Conservation (phyloP, 2,888 invertebrate species). For the Sphinx pinastri region DNA sequence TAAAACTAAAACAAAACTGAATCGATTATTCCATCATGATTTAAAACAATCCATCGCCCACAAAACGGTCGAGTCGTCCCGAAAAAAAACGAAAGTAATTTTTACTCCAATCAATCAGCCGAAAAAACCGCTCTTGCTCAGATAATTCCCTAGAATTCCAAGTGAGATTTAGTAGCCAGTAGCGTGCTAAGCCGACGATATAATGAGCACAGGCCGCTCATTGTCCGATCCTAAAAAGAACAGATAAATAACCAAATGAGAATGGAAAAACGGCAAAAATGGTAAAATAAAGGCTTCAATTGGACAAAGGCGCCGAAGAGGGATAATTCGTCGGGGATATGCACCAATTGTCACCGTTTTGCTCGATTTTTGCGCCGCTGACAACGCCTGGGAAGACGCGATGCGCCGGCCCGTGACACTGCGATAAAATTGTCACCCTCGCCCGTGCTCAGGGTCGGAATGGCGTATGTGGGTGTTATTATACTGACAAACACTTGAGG, state of each 20-base stretch:
- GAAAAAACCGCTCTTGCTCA: conserved; percentile 73
- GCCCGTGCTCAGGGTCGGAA: neutral
- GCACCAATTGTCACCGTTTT: conserved; percentile 83
- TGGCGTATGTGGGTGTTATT: conserved; percentile 17
- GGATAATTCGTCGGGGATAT: conserved; percentile 82
- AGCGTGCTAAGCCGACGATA: conserved; percentile 77
- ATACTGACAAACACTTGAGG: conserved; percentile 24
- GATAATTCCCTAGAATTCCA: conserved; percentile 83
- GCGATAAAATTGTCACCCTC: conserved; percentile 70
- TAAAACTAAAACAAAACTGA: conserved; percentile 5
- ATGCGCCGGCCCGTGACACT: conserved; percentile 48
- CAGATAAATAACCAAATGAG: conserved; percentile 84
- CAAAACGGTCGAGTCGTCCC: conserved; percentile 28
- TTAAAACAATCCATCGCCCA: conserved; percentile 52
- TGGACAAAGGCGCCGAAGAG: conserved; percentile 82
- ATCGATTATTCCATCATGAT: conserved; percentile 28
- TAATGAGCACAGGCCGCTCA: conserved; percentile 72
- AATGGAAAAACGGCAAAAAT: conserved; percentile 82
- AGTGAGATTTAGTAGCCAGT: conserved; percentile 75
- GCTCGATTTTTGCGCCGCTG: conserved; percentile 69
- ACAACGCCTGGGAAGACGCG: conserved; percentile 59
- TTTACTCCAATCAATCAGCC: conserved; percentile 81
- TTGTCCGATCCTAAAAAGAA: conserved; percentile 74
- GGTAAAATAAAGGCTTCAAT: conserved; percentile 80
- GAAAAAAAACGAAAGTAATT: conserved; percentile 78